Percentiles rank a stretch among this genome's conserved stretches.
phyloP scores from a whole-genome alignment of 1,140 invertebrate genomes.

The Batillaria attramentaria region DNA sequence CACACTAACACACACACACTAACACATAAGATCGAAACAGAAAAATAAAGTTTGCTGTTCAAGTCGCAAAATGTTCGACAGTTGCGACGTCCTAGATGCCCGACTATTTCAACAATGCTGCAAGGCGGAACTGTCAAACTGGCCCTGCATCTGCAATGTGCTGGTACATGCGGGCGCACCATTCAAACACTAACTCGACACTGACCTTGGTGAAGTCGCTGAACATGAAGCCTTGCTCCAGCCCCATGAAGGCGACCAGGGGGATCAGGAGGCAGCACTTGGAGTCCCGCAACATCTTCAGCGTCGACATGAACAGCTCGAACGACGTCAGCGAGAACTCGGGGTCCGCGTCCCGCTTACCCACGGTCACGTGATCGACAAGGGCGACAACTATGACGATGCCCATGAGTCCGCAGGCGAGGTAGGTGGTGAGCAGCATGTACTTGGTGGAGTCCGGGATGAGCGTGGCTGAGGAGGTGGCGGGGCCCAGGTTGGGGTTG shows the following conservation, averaged over 20 bases:
- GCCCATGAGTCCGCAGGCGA: constrained; percentile 64
- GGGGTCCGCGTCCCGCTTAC: constrained; percentile 38
- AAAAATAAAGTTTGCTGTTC: background rate
- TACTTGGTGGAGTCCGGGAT: constrained; percentile 58
- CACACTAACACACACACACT: background rate
- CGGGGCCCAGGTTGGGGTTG: constrained; percentile 42
- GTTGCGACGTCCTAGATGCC: too few relatives aligned
- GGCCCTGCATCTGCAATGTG: too few relatives aligned
- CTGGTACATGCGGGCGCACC: too few relatives aligned
- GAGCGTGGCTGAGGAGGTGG: constrained; percentile 35
- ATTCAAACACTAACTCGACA: background rate
- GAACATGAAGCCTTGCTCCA: constrained; percentile 72
- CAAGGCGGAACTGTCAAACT: too few relatives aligned
- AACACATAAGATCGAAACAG: background rate
- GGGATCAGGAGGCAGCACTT: constrained; percentile 69
- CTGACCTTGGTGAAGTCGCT: constrained; percentile 72
- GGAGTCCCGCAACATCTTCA: constrained; percentile 67
- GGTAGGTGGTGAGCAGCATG: constrained; percentile 64
- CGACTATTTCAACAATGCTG: too few relatives aligned
- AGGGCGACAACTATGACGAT: constrained; percentile 59
- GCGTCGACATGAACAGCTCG: constrained; percentile 59
- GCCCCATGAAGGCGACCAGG: constrained; percentile 70
- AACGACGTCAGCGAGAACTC: constrained; percentile 45
- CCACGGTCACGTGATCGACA: constrained; percentile 56
- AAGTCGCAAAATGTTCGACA: too few relatives aligned